phyloP scores from a whole-genome alignment of 2,797 vertebrate genomes.

The Ataeniobius toweri region DNA sequence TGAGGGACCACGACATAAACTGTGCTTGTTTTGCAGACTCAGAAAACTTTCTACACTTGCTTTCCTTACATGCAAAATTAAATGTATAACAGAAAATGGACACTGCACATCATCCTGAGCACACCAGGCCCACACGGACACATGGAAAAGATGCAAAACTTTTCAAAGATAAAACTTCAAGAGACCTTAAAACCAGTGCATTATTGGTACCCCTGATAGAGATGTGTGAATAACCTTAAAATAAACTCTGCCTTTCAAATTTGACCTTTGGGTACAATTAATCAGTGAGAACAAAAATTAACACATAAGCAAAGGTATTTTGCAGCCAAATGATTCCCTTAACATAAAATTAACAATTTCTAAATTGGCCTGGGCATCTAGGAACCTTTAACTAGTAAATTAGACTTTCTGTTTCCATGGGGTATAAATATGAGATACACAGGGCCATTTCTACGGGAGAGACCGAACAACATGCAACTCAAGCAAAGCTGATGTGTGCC shows the following conservation, averaged over 20 bases:
- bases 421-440: background rate
- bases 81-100: background rate
- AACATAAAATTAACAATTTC: background rate
- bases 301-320: background rate
- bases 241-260: no score
- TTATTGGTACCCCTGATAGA: background rate
- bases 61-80: background rate
- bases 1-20: background rate
- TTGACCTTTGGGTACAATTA: no score
- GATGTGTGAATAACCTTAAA: background rate
- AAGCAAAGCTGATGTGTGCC: background rate
- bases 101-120: background rate
- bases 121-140: background rate
- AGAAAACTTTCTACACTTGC: background rate
- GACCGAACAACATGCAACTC: background rate
- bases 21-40: background rate
- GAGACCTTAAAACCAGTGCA: background rate
- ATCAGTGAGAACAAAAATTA: no score
- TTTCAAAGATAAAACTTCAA: background rate
- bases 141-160: background rate
- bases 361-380: background rate
- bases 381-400: background rate
- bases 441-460: background rate
- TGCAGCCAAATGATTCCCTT: background rate
- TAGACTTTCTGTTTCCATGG: background rate